phyloP scores from a whole-genome alignment of 2,888 invertebrate species.

The Chironomus tentans region DNA sequence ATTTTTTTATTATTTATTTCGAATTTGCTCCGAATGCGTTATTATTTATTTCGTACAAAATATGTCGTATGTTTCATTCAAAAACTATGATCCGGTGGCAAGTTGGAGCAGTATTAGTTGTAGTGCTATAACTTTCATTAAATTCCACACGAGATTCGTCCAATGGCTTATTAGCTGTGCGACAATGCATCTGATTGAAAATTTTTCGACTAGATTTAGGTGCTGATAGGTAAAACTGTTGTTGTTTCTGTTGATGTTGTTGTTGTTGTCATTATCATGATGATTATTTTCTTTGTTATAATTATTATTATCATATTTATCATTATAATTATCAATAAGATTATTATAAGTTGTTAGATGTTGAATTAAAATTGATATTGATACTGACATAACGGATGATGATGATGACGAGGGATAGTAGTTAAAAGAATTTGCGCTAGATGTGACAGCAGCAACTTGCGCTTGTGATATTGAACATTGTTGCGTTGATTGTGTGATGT shows the following conservation, averaged over 20 bases:
- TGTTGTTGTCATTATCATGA: too few species aligned
- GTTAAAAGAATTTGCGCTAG: conserved; percentile 8
- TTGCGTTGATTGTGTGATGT: conserved; percentile 10
- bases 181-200: not conserved
- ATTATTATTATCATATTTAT: not conserved
- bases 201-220: not conserved
- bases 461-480: conserved; percentile 22
- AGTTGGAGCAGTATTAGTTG: conserved; percentile 28
- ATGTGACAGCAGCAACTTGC: not conserved
- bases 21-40: not conserved
- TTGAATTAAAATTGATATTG: not conserved
- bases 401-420: conserved; percentile 1
- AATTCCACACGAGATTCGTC: conserved; percentile 14
- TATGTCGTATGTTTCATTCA: not conserved
- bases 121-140: conserved; percentile 29
- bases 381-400: not conserved
- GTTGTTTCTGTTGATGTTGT: too few species aligned
- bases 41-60: not conserved
- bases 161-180: not conserved
- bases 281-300: too few species aligned
- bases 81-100: conserved; percentile 30
- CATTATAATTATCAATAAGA: not conserved
- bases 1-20: conserved; percentile 2
- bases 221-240: not conserved
- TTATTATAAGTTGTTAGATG: not conserved